Percentiles rank a stretch among this genome's conserved stretches.
These are phyloP conservation scores for Petrocephalus schoutedeni DNA, from an alignment of 2,797 vertebrate genomes.

Conservation along the genomic window DNA sequence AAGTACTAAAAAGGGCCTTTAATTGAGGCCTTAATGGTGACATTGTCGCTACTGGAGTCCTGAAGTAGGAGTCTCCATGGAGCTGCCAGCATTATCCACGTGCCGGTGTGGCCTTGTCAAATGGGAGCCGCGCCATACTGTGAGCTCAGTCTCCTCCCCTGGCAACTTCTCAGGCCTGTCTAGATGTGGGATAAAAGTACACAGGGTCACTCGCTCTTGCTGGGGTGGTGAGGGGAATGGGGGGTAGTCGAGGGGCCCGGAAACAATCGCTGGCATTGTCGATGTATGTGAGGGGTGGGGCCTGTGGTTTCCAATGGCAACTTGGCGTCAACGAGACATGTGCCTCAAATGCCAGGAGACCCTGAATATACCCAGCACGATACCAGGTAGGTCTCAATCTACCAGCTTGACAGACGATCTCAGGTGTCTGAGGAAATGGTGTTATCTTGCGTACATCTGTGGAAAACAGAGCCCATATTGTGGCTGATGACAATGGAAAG, in stretches of 20 bases:
- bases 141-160: neutral
- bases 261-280: neutral
- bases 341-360: neutral
- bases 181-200: conserved; percentile 19
- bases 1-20: neutral
- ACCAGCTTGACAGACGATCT: conserved; percentile 2
- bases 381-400: neutral
- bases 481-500: neutral
- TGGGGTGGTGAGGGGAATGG: neutral
- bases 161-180: neutral
- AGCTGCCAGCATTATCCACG: neutral
- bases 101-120: neutral
- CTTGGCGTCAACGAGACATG: conserved; percentile 1
- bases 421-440: conserved; percentile 6
- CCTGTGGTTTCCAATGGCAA: neutral
- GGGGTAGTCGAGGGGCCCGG: neutral
- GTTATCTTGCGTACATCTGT: conserved; percentile 3
- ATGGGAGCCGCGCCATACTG: neutral
- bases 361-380: neutral
- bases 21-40: neutral
- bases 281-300: neutral
- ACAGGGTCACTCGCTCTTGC: neutral
- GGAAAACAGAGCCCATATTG: neutral
- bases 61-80: neutral
- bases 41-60: neutral